Evolutionary conservation across 2,888 invertebrate genomes (phyloP), one percentile per base, ranked within the genome.

Genomic region (Polymixis lichenea): DNA sequence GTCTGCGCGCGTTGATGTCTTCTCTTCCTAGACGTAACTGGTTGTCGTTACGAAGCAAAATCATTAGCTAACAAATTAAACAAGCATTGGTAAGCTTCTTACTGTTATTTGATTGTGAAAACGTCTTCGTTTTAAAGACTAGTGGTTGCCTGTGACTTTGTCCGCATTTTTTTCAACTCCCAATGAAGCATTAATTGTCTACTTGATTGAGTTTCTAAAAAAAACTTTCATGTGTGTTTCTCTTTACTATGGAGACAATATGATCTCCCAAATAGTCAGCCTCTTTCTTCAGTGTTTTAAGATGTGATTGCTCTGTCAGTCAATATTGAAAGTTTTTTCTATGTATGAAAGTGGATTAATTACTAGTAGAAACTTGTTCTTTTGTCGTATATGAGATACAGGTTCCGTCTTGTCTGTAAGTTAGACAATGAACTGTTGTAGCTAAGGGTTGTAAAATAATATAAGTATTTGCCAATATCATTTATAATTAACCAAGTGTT

Each of bases 1-100:
- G 51, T 60, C 69, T 38, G 49, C 75, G 70, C 88, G 89, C 90
- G 90, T 90, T 90, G 90, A 89, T 89, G 89, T 91, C 90, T 90
- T 86, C 90, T 88, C 75, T 75, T 87, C 53, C 62, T 58, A 79
- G 79, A 79, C 78, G 75, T 86, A 80, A 80, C 75, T 28, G 38
- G 19, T 51, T 61, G 53, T 67, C 25, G 73, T 70, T 68, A 75
- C 55, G 67, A 71, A 28, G 70, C 43, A 65, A 66, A 70, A 22
- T 17, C 46, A 66, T 72, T 73, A 75, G 43, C 55, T 38, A 76
- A 65, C 46, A 38, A 51, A 80, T 78, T n/a, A 46, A 69, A 38
- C 32, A 49, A 60, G 17, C 13, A 60, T 68, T 70, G 65, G 25
- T 22, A 28, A 58, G 32, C 58, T 60, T 60, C 22, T 62, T 25